These are phyloP conservation scores for Paramormyrops kingsleyae DNA, from an alignment of 2,113 vertebrate genomes.

Conservation along the genomic window DNA sequence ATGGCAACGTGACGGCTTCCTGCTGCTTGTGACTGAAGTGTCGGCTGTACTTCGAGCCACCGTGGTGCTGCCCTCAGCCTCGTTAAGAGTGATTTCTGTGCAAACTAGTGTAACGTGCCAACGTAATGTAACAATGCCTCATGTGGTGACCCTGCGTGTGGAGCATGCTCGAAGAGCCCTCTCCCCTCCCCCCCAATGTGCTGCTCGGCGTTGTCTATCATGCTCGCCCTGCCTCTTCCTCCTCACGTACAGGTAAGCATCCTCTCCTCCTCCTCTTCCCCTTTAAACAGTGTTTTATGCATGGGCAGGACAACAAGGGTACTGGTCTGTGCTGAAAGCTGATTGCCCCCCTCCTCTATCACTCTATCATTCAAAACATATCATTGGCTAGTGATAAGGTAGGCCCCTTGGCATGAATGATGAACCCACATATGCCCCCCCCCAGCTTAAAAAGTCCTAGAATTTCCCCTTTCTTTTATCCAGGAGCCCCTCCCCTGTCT, in stretches of 20 bases:
- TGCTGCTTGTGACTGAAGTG: background rate
- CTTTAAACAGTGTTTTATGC: background rate
- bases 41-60: background rate
- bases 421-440: background rate
- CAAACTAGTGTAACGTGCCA: background rate
- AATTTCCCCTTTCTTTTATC: background rate
- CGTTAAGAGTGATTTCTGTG: background rate
- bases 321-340: background rate
- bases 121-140: background rate
- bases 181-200: background rate
- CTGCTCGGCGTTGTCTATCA: background rate
- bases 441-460: background rate
- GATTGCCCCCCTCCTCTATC: background rate
- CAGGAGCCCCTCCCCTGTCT: background rate
- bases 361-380: background rate
- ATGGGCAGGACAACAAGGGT: background rate
- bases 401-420: background rate
- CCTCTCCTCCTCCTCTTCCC: background rate
- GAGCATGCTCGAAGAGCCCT: background rate
- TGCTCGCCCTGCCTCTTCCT: background rate
- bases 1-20: background rate
- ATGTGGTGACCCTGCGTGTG: background rate
- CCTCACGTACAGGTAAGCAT: background rate
- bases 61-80: background rate
- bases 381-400: background rate